phyloP scores from a whole-genome alignment of 64 coral and sea anemone genomes.

The Montipora foliosa region DNA sequence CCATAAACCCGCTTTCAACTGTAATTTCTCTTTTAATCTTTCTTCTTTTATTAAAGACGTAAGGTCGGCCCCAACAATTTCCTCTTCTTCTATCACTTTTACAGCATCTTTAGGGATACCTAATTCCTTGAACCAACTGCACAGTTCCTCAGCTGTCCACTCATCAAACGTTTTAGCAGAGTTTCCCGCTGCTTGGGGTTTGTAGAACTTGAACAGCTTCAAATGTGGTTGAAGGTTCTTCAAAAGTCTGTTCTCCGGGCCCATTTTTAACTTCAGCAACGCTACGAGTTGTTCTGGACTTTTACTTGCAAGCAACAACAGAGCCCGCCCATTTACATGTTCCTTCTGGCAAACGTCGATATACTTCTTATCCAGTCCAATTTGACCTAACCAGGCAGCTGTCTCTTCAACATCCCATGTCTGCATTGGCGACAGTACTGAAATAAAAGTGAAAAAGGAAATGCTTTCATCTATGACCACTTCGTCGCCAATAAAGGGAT shows the following conservation, averaged over 20 bases:
- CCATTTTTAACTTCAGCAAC: not conserved
- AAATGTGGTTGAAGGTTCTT: not conserved
- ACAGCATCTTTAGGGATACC: not conserved
- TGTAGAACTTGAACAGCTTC: not conserved
- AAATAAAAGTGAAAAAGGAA: too few relatives aligned
- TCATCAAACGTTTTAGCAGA: not conserved
- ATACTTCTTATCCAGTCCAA: constrained; percentile 3
- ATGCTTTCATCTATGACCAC: too few relatives aligned
- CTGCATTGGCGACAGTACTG: not conserved
- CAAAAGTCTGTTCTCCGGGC: not conserved
- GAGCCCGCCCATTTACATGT: not conserved
- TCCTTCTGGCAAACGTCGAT: not conserved
- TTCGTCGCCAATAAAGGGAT: too few relatives aligned
- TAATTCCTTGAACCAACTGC: constrained; percentile 30
- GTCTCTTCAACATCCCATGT: not conserved
- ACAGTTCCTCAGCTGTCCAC: constrained; percentile 24
- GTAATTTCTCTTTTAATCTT: not conserved
- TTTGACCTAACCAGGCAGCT: not conserved
- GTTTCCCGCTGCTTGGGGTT: not conserved
- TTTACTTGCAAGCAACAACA: not conserved
- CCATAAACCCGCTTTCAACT: constrained; percentile 40
- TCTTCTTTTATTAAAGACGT: not conserved
- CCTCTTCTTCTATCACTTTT: not conserved
- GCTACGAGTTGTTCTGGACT: not conserved
- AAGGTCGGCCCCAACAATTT: constrained; percentile 49